Base-by-base conservation (phyloP, 2,888 invertebrate species). In the Cotesia congregata region DNA sequence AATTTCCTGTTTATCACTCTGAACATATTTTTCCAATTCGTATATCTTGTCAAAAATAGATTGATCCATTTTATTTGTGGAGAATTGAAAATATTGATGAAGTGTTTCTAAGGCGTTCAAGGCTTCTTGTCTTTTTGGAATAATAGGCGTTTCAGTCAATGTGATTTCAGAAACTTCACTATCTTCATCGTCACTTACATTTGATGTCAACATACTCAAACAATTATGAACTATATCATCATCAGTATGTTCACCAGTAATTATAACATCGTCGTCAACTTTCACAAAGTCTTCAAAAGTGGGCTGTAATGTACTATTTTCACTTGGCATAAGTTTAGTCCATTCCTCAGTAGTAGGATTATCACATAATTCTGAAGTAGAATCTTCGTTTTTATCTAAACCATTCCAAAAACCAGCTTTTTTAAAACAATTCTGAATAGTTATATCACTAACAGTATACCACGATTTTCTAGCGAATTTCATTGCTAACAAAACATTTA, bases 401-500 rank as follows among this genome's bases (percentile, higher is more conserved):
- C 17, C 6, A 64, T 17, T 64, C 64, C 64, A 64, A 17, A 64
- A 64, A n/a, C 64, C 64, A 17, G 30, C 64, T 64, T 64, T 64
- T 17, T 64, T 15, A 17, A 64, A 64, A 64, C 64, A 64, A 64
- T 64, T 64, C 17, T 64, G 64, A 17, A 64, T 64, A 64, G 64
- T 64, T 15, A 2, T 64, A 64, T 17, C 30, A 64, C 15, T 15
- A n/a, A 64, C 64, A 15, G 64, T 64, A 64, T 64, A 64, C 64
- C 64, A 64, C 64, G 64, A n/a, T 64, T 64, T 64, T 17, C 64
- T n/a, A 15, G 64, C 64, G 64, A 64, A 64, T 64, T 64, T 64
- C 17, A 64, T 64, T n/a, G 15, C 17, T 12, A 64, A 64, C 15
- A 64, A 17, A n/a, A 64, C 15, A 17, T 64, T 64, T 64, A 64